Percentiles rank a stretch among this genome's conserved stretches.
Conservation (phyloP, 2,888 invertebrate species). For the Cosmopolites sordidus region DNA sequence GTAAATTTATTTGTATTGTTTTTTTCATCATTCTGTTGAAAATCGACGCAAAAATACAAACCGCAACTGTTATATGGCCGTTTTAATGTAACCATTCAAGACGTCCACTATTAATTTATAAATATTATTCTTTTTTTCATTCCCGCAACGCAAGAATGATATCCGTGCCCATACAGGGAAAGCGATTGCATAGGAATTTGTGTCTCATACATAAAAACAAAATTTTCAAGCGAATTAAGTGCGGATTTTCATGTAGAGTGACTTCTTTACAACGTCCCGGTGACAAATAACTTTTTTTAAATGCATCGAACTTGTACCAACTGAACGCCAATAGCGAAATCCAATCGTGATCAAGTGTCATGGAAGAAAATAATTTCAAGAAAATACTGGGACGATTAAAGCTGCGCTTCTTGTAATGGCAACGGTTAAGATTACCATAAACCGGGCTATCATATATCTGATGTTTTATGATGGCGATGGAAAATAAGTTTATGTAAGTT, state of each 20-base stretch:
- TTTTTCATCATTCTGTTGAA: too few species aligned
- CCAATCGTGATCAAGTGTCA: not conserved
- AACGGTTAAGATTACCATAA: not conserved
- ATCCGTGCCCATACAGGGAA: too few species aligned
- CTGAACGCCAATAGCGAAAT: not conserved
- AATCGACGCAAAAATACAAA: too few species aligned
- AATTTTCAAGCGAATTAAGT: not conserved
- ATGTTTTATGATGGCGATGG: not conserved
- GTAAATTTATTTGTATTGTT: too few species aligned
- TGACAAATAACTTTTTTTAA: not conserved
- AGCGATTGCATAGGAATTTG: too few species aligned
- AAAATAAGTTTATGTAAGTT: not conserved
- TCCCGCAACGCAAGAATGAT: too few species aligned
- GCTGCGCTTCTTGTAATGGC: not conserved
- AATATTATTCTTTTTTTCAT: too few species aligned
- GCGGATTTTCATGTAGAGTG: not conserved
- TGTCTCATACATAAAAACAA: too few species aligned
- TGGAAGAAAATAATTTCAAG: not conserved
- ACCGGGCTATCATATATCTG: not conserved
- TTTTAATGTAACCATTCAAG: too few species aligned
- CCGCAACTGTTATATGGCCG: too few species aligned
- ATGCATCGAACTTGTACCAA: not conserved
- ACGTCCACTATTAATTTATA: too few species aligned
- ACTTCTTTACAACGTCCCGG: not conserved
- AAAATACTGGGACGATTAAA: not conserved